These are phyloP conservation scores for Lasioglossum albipes DNA, from an alignment of 1,140 invertebrate species.

Conservation along the genomic window DNA sequence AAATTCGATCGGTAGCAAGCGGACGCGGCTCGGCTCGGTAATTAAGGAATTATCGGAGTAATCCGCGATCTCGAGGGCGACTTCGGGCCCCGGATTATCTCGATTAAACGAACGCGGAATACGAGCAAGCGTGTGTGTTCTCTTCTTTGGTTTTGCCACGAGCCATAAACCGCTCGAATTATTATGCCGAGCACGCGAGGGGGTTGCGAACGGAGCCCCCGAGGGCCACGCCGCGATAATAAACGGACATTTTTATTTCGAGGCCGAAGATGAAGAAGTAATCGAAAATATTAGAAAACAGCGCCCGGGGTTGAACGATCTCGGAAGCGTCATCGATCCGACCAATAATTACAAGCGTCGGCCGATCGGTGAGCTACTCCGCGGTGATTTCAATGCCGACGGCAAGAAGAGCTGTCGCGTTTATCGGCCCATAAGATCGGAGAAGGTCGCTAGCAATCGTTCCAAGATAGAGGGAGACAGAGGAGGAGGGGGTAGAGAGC, in stretches of 20 bases:
- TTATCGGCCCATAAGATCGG: constrained; percentile 64
- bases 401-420: constrained; percentile 51
- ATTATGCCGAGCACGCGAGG: background rate
- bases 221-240: background rate
- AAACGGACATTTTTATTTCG: background rate
- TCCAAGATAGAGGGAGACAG: background rate
- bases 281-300: no score
- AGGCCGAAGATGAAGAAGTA: no score
- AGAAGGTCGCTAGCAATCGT: constrained; percentile 45
- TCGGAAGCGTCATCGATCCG: constrained; percentile 26
- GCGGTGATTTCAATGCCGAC: constrained; percentile 49
- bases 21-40: background rate
- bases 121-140: no score
- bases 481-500: background rate
- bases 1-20: background rate
- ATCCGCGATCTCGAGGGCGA: background rate
- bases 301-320: constrained; percentile 3
- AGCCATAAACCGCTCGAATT: background rate
- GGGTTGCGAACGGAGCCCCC: background rate
- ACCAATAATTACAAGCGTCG: constrained; percentile 67
- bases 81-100: background rate
- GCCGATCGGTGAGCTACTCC: constrained; percentile 65
- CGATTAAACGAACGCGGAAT: background rate
- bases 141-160: background rate
- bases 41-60: constrained; percentile 1